These are phyloP conservation scores for Halcyon badia DNA, from an alignment of 2,797 vertebrate species.

Conservation along the genomic window DNA sequence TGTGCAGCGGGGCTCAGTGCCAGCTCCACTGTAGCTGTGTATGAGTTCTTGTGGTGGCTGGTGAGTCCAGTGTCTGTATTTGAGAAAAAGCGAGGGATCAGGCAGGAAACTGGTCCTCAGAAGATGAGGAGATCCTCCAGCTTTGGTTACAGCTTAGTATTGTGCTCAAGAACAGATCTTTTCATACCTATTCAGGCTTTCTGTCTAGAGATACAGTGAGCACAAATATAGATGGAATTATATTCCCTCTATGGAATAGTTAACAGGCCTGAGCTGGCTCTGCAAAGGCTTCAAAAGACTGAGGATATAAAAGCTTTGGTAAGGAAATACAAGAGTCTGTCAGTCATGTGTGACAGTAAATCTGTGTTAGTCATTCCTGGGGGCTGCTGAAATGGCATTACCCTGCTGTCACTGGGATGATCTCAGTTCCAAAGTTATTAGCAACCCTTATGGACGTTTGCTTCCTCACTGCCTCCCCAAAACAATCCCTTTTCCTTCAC, in stretches of 20 bases:
- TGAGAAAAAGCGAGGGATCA: not conserved
- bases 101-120: not conserved
- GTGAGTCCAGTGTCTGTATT: not conserved
- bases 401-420: not conserved
- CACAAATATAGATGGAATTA: not conserved
- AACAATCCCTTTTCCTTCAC: not conserved
- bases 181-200: not conserved
- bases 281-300: not conserved
- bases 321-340: not conserved
- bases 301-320: not conserved
- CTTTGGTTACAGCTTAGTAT: not conserved
- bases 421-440: not conserved
- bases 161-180: not conserved
- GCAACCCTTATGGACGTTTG: not conserved
- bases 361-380: not conserved
- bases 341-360: not conserved
- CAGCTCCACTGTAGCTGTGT: not conserved
- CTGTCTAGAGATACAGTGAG: not conserved
- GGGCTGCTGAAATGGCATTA: not conserved
- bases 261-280: not conserved
- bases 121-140: not conserved
- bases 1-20: not conserved
- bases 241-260: not conserved
- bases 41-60: not conserved
- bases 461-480: not conserved